Base-by-base conservation (phyloP, 1,140 invertebrate species). In the Lepidotrigona ventralis region DNA sequence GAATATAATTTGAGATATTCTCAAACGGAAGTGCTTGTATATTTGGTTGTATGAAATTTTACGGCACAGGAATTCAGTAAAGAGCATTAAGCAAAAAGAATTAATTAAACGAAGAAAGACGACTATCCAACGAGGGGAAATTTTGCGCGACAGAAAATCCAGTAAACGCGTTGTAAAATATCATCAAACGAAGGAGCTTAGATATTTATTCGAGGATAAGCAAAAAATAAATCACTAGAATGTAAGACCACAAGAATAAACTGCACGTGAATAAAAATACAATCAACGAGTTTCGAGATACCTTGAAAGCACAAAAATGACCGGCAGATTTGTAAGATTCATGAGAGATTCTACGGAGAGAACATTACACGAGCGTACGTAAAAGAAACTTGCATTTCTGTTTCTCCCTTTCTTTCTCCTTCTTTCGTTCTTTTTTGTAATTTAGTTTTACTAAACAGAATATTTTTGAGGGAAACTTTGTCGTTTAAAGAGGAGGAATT, bases 401-500 rank as follows among this genome's bases (percentile, higher is more conserved):
- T 46, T 46, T 46, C 9, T 11, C 39, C 9, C 39, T 46, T 8
- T 39, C 6, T 39, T 6, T 39, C 39, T 21, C 23, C 21, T 6
- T 21, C 2, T 64, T 63, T 4, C 17, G n/a, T n/a, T 29, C 8
- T 66, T 21, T 66, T 29, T 39, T 19, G 3, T 33, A 66, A 66
- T 33, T 1, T 21, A 23, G 11, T 21, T 46, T 46, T 69, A 6
- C 17, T 39, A 69, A 39, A 14, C 33, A 6, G 21, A 39, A 51
- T 29, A 46, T 53, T 71, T 71, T 51, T 8, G 46, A n/a, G 46
- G 9, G 69, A 17, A 71, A 26, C 39, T 26, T 46, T 6, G 33
- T 46, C 53, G 71, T 73, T 76, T 75, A 33, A 76, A 76, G 15
- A 23, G 33, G 56, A 21, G 11, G 56, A 39, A 46, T 63, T 33